Percentiles rank a stretch among this genome's conserved stretches.
phyloP scores from a whole-genome alignment of 92 coral and sea anemone species.

The Parazoanthus darwini region DNA sequence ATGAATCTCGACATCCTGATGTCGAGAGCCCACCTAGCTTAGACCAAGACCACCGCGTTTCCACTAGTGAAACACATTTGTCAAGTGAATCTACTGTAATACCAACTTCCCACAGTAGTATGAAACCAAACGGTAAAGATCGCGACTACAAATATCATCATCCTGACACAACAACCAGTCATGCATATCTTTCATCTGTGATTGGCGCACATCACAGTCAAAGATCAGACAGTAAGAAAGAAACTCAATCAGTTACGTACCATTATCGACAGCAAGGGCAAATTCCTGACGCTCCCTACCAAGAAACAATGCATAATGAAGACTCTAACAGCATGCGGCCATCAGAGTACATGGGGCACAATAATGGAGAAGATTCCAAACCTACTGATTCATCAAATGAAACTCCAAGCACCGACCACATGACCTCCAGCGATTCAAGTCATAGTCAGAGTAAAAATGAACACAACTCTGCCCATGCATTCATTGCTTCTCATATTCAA shows the following conservation, averaged over 20 bases:
- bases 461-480: neutral
- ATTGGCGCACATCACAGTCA: neutral
- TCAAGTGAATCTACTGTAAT: slow-evolving; percentile 5
- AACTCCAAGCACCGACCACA: neutral
- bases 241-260: neutral
- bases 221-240: neutral
- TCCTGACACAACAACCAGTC: neutral
- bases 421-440: neutral
- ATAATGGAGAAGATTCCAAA: neutral
- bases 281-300: neutral
- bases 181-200: neutral
- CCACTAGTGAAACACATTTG: neutral
- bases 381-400: neutral
- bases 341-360: neutral
- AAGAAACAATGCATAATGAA: neutral
- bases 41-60: neutral
- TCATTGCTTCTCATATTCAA: slow-evolving; percentile 13
- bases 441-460: neutral
- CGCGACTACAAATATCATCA: neutral
- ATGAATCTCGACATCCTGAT: neutral
- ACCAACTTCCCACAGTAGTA: neutral
- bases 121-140: neutral
- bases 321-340: slow-evolving; percentile 1
- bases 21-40: neutral
- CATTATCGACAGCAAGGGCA: slow-evolving; percentile 29